Percentiles rank a stretch among this genome's conserved stretches.
Conservation (phyloP, 2,888 invertebrate genomes). For the Dolichomitus sp. region DNA sequence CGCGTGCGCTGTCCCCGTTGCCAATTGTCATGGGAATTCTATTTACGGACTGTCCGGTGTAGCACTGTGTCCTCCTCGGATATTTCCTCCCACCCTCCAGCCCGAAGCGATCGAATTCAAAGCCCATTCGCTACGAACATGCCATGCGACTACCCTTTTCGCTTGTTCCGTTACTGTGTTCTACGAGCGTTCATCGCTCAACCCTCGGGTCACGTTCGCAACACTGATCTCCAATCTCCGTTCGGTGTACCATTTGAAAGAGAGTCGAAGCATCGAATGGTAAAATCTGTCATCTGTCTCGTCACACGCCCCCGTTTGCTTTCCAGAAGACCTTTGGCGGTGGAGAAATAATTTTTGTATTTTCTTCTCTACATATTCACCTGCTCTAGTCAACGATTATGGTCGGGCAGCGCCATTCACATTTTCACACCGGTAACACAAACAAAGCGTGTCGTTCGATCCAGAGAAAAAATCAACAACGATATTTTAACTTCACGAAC, state of each 20-base stretch:
- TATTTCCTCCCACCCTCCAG: slow-evolving; percentile 27
- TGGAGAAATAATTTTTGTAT: slow-evolving; percentile 44
- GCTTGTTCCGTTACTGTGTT: slow-evolving; percentile 30
- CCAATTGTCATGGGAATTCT: slow-evolving; percentile 70
- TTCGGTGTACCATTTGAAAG: slow-evolving; percentile 41
- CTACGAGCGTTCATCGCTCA: slow-evolving; percentile 46
- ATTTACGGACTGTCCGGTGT: slow-evolving; percentile 66
- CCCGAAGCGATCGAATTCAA: slow-evolving; percentile 40
- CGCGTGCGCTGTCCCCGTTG: slow-evolving; percentile 49
- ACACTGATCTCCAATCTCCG: slow-evolving; percentile 62
- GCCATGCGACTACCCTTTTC: slow-evolving; percentile 18
- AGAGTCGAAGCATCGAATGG: slow-evolving; percentile 30
- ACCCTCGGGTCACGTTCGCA: slow-evolving; percentile 59
- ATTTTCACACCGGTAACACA: slow-evolving; percentile 3
- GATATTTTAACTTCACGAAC: slow-evolving; percentile 6
- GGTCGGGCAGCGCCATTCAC: slow-evolving; percentile 27
- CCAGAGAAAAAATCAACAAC: background rate
- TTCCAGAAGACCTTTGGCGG: slow-evolving; percentile 8
- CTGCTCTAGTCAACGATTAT: slow-evolving; percentile 37
- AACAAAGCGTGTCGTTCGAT: background rate
- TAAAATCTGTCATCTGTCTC: slow-evolving; percentile 49
- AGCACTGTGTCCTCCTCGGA: slow-evolving; percentile 44
- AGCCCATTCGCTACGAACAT: slow-evolving; percentile 13
- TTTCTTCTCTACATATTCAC: background rate
- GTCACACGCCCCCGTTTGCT: slow-evolving; percentile 37